Conservation (phyloP, 2,113 vertebrate species). For the Haliaeetus leucogaster region DNA sequence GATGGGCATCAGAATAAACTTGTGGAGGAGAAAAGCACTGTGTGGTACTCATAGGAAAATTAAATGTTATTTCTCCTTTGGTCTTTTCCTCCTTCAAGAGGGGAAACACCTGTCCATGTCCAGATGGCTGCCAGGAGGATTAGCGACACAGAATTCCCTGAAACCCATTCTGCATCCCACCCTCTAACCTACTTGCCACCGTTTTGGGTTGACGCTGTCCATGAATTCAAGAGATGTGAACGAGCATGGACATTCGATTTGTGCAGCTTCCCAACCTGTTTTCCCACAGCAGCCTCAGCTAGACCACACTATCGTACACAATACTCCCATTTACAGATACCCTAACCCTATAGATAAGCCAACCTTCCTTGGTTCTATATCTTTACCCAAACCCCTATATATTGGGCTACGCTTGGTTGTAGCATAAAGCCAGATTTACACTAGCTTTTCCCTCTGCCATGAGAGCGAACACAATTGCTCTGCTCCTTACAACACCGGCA, state of each 20-base stretch:
- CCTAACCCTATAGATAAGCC: not conserved
- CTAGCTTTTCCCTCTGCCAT: not conserved
- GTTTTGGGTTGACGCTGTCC: fast-evolving
- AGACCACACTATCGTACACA: fast-evolving
- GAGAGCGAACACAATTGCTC: not conserved
- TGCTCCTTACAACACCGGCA: not conserved
- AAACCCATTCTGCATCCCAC: not conserved
- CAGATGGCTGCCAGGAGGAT: not conserved
- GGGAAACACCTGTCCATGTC: not conserved
- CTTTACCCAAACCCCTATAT: not conserved
- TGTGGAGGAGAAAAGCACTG: not conserved
- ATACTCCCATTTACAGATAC: not conserved
- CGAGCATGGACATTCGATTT: fast-evolving
- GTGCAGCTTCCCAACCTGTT: not conserved
- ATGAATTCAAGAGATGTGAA: not conserved
- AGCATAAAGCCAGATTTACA: not conserved
- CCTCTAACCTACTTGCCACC: not conserved
- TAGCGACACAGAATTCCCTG: not conserved
- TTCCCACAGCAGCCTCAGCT: not conserved
- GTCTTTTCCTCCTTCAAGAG: not conserved
- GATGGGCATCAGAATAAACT: not conserved
- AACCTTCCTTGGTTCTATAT: fast-evolving
- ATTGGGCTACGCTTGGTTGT: fast-evolving
- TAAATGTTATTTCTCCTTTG: not conserved
- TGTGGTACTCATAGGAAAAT: not conserved